Evolutionary conservation across 2,797 vertebrate species (phyloP), one percentile per base, ranked within the genome.

Genomic region (Columba guinea): DNA sequence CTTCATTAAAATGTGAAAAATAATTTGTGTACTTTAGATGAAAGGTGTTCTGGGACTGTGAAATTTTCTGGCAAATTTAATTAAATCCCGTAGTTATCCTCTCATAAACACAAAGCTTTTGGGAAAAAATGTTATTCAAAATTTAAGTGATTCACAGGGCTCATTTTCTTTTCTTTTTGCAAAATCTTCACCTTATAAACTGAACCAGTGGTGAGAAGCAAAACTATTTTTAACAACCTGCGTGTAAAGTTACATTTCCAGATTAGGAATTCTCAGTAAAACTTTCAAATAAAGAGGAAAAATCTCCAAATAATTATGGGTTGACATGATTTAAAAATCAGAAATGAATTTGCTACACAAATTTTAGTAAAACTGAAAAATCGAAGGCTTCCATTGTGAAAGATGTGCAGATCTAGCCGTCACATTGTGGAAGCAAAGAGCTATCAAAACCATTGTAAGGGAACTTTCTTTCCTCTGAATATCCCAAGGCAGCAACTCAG

Each of bases 1-100:
- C 68, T 91, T 95, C 94, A 95, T 96, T 96, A 96, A 95, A 96
- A 94, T 91, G 64, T 89, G 76, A 84, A 91, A 94, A 96, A 93
- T 93, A 89, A 94, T 89, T 92, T 96, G 75, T 91, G 89, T 84
- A 88, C 58, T 94, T 96, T 80, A 96, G 84, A 97, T 94, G 92
- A 96, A 97, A 97, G 95, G 93, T 95, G 79, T 83, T 87, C 75
- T n/a, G 84, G 82, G 92, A 93, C 91, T 92, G 28, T 92, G 91
- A 93, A 95, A 76, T 78, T 81, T 69, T 89, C 87, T 83, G 58
- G 82, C 20, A 97, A 96, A 89, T 95, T 94, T 93, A 96, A 97
- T 96, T 94, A 96, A 96, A 95, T 71, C 46, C 65, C 69, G 91
- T 23, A 86, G 79, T 95, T 85, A 89, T 65, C 71, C 27, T 56